Evolutionary conservation across 2,888 invertebrate species (phyloP).

Genomic region (Lasioglossum malachurum): DNA sequence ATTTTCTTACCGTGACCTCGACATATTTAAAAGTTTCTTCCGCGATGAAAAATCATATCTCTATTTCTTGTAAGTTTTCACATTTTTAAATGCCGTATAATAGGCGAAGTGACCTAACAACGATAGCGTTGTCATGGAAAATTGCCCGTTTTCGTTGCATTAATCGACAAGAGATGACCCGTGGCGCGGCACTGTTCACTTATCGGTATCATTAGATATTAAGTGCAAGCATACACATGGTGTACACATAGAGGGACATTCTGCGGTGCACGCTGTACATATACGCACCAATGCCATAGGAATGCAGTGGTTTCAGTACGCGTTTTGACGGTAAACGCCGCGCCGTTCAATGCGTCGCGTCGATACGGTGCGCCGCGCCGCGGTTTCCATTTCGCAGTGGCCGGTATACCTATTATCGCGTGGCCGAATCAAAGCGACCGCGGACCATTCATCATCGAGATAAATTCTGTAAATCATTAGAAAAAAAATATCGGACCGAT

Average conservation of each 20-base stretch:
- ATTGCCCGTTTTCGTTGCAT: not conserved
- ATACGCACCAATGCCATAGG: conserved; percentile 33
- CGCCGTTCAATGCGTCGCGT: conserved; percentile 38
- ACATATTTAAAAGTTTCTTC: not conserved
- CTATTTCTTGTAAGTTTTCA: not conserved
- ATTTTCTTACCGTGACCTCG: not conserved
- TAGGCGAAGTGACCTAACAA: not conserved
- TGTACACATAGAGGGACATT: not conserved
- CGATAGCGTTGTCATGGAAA: not conserved
- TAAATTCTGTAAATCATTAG: conserved; percentile 34
- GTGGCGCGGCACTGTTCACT: conserved; percentile 22
- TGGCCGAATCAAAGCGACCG: conserved; percentile 39
- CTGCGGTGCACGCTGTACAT: conserved; percentile 30
- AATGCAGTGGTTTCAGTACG: conserved; percentile 37
- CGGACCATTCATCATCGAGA: conserved; percentile 36
- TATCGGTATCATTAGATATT: conserved; percentile 40
- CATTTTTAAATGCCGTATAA: not conserved
- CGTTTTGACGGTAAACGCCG: conserved; percentile 41
- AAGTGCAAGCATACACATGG: conserved; percentile 4
- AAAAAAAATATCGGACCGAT: not conserved
- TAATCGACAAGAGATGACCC: not conserved
- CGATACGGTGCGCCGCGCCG: conserved; percentile 28
- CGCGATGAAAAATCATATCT: not conserved
- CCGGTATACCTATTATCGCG: conserved; percentile 28
- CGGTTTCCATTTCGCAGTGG: conserved; percentile 47